Evolutionary conservation across 2,113 vertebrate genomes (phyloP).

Genomic region (Scomber japonicus): DNA sequence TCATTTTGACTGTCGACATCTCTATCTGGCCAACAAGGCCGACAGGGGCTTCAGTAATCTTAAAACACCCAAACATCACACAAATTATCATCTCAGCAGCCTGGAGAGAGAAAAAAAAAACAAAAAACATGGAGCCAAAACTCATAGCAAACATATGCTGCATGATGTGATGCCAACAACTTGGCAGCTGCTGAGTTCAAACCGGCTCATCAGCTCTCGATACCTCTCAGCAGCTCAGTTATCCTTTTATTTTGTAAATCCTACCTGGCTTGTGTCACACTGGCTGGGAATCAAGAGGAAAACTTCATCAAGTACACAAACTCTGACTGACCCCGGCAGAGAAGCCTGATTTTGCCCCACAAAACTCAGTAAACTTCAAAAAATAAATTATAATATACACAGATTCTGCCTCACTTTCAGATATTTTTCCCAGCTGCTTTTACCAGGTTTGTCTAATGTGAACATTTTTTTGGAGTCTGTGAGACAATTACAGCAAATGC

Average conservation of each 20-base stretch:
- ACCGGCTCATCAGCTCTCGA: constrained; percentile 40
- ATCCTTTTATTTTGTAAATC: constrained; percentile 53
- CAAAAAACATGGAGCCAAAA: constrained; percentile 1
- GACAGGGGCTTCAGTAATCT: constrained; percentile 7
- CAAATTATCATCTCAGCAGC: constrained; percentile 28
- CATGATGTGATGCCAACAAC: constrained; percentile 38
- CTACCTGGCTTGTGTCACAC: constrained; percentile 43
- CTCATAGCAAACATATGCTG: constrained; percentile 15
- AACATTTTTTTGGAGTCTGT: no score
- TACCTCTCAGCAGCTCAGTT: constrained; percentile 28
- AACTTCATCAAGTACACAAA: constrained; percentile 26
- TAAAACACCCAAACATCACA: neutral
- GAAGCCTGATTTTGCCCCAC: neutral
- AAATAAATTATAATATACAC: neutral
- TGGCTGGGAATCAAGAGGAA: constrained; percentile 29
- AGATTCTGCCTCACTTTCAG: neutral
- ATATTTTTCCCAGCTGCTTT: no score
- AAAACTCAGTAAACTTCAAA: neutral
- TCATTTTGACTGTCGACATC: neutral
- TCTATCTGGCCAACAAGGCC: neutral
- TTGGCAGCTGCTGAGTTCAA: constrained; percentile 18
- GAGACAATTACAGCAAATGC: no score
- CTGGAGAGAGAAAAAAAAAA: neutral
- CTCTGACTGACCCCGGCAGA: constrained; percentile 2
- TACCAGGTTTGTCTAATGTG: no score